Conservation (phyloP, 2,797 vertebrate species). For the Psittacula echo region DNA sequence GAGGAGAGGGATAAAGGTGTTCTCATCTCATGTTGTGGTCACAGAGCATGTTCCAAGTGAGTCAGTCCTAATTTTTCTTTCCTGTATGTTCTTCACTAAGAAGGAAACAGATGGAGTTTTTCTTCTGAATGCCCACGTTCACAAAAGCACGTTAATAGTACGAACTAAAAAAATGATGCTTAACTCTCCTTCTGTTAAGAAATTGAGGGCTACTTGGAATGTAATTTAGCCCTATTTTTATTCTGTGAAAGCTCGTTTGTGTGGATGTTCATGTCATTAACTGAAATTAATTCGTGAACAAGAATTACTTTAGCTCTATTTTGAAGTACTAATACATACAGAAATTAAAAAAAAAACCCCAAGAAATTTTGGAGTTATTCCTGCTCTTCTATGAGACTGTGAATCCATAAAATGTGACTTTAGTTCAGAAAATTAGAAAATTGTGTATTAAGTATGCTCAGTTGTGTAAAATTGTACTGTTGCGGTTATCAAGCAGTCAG, state of each 20-base stretch:
- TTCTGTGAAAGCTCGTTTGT: constrained; percentile 2
- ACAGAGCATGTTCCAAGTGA: neutral
- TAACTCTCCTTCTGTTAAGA: neutral
- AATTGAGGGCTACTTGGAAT: neutral
- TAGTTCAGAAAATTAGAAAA: constrained; percentile 59
- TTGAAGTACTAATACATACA: constrained; percentile 46
- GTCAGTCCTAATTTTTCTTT: neutral
- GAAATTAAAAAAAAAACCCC: constrained; percentile 32
- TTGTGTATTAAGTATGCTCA: constrained; percentile 17
- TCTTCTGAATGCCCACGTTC: neutral
- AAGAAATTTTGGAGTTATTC: constrained; percentile 26
- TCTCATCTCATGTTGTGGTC: neutral
- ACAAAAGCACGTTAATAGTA: neutral
- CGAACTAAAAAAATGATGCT: neutral
- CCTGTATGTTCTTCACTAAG: neutral
- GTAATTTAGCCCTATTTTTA: neutral
- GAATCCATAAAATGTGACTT: constrained; percentile 47
- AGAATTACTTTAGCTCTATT: constrained; percentile 45
- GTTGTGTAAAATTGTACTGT: constrained; percentile 23
- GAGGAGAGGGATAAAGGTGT: neutral
- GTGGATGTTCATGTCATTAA: constrained; percentile 28
- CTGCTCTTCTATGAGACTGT: constrained; percentile 1
- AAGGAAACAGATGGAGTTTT: neutral
- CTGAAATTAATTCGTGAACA: constrained; percentile 55
- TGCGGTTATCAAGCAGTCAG: neutral